Evolutionary conservation across 2,113 vertebrate species (phyloP).

Genomic region (Vireo altiloquus): DNA sequence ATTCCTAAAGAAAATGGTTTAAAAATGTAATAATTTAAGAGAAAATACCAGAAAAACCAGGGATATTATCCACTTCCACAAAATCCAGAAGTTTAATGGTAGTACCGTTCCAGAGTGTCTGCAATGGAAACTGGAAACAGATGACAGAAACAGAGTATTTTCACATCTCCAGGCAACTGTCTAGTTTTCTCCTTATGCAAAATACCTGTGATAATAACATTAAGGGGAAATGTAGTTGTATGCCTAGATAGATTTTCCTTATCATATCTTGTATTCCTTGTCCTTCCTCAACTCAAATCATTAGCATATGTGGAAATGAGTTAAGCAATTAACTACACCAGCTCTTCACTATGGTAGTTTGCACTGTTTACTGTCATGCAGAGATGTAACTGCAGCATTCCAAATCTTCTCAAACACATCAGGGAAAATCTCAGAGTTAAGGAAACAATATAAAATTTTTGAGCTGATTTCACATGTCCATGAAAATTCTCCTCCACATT

Average conservation of each 20-base stretch:
- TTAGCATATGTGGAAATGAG: neutral
- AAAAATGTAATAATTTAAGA: neutral
- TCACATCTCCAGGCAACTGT: neutral
- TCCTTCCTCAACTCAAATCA: neutral
- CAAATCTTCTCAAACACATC: neutral
- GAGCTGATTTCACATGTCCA: neutral
- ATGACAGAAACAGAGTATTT: neutral
- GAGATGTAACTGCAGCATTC: neutral
- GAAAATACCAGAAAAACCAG: slow-evolving; percentile 68
- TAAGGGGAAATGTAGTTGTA: neutral
- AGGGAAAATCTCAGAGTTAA: neutral
- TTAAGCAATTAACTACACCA: neutral
- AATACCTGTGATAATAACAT: neutral
- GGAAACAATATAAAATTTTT: neutral
- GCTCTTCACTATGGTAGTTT: neutral
- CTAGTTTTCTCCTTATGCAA: neutral
- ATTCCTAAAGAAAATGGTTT: neutral
- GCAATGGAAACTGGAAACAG: slow-evolving; percentile 81
- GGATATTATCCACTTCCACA: slow-evolving; percentile 75
- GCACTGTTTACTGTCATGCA: neutral
- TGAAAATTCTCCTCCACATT: neutral
- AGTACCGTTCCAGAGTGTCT: slow-evolving; percentile 84
- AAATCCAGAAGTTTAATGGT: slow-evolving; percentile 86
- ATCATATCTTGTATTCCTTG: neutral
- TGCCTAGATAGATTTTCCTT: neutral